These are phyloP conservation scores for Aphidius gifuensis DNA, from an alignment of 1,140 invertebrate species.

Conservation along the genomic window DNA sequence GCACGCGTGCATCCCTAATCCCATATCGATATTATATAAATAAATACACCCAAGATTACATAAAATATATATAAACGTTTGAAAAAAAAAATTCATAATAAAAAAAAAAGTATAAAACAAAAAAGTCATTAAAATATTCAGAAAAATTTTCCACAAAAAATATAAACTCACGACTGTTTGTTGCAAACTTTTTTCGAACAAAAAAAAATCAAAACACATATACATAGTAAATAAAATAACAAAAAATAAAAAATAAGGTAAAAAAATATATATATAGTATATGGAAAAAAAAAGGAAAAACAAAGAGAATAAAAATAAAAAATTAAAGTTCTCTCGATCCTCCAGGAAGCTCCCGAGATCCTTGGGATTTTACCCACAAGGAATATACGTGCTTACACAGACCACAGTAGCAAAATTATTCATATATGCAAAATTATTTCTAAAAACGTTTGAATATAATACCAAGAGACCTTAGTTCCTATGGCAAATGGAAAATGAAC, in stretches of 20 bases:
- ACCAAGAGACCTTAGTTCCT: background rate
- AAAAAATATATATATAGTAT: background rate
- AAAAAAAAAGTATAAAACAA: too few relatives aligned
- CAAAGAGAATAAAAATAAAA: slow-evolving; percentile 7
- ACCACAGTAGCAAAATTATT: slow-evolving; percentile 22
- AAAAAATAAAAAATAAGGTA: background rate
- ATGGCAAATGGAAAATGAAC: background rate
- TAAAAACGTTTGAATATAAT: slow-evolving; percentile 31
- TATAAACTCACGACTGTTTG: background rate
- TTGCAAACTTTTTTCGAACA: background rate
- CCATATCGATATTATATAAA: slow-evolving; percentile 37
- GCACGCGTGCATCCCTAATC: slow-evolving; percentile 35
- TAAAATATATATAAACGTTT: too few relatives aligned
- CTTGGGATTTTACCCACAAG: slow-evolving; percentile 14
- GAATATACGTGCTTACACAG: slow-evolving; percentile 4
- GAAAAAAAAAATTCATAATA: too few relatives aligned
- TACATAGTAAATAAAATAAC: slow-evolving; percentile 3
- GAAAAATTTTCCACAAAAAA: background rate
- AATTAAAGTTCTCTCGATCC: slow-evolving; percentile 11
- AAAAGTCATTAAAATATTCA: slow-evolving; percentile 18
- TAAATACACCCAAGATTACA: too few relatives aligned
- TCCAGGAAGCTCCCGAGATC: slow-evolving; percentile 5
- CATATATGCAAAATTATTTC: slow-evolving; percentile 33
- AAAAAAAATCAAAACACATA: too few relatives aligned
- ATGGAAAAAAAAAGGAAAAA: slow-evolving; percentile 4